Evolutionary conservation across 2,113 vertebrate species (phyloP), one percentile per base, ranked within the genome.

Genomic region (Fulmarus glacialis): DNA sequence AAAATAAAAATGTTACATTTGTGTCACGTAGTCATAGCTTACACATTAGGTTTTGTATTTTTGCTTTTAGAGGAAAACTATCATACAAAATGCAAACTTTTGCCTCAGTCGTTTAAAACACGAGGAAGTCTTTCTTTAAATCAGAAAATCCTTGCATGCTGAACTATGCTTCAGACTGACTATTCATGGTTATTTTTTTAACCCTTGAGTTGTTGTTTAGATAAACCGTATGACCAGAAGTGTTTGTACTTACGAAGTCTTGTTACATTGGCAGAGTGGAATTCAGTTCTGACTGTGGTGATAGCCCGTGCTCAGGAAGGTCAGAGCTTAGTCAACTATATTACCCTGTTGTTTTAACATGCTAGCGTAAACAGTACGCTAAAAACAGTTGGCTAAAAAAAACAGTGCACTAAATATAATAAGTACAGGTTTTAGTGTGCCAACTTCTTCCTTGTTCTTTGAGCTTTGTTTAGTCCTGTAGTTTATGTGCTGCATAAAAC

Each of bases 321-420:
- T 81, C 53, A 47, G 64, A 40, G 56, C 34, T 89, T 64, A 56
- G 8, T 8, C 23, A 43, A 19, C 23, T 53, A 1, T 2, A 5
- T 66, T 38, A 36, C 34, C 34, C 64, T 70, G 16, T 11, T 42
- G 4, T 17, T 66, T 66, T 38, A 60, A 12, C 1, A 2, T 24
- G 14, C 38, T 47, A 34, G 13, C 26, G 34, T 26, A 47, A 85
- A 60, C 34, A 40, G 14, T 11, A 40, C 0, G 0, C n/a, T n/a
- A n/a, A n/a, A n/a, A n/a, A n/a, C n/a, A n/a, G n/a, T 5, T 50
- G 50, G 20, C 32, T 60, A 20, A 88, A 70, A 45, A 45, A 60
- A 55, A 12, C 3, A 8, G 32, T 11, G 19, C 1, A 0, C 12
- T 30, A 29, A 63, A 18, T 58, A 38, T 29, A 32, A 1, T 11